These are phyloP conservation scores for Sinocyclocheilus rhinocerous DNA, from an alignment of 2,113 vertebrate genomes.

Conservation along the genomic window DNA sequence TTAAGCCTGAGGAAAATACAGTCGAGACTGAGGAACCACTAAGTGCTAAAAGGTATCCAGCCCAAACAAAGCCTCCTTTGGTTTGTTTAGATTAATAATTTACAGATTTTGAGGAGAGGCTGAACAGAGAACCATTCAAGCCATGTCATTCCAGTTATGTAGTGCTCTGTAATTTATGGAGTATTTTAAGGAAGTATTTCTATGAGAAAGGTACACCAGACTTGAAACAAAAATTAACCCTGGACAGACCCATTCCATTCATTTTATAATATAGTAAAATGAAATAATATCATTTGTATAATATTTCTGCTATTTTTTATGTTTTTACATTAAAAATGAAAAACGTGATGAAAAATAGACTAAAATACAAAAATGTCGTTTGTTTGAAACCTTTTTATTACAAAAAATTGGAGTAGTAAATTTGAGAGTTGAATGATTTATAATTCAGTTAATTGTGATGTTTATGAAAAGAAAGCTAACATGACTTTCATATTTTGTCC, in stretches of 20 bases:
- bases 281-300: too few relatives aligned
- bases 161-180: neutral
- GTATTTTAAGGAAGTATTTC: neutral
- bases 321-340: too few relatives aligned
- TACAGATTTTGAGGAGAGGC: neutral
- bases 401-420: too few relatives aligned
- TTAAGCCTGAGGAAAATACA: slow-evolving; percentile 88
- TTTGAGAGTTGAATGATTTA: neutral
- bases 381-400: too few relatives aligned
- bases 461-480: neutral
- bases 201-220: neutral
- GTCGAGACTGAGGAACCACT: slow-evolving; percentile 93
- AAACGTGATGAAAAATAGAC: too few relatives aligned
- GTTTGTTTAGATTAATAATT: neutral
- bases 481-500: neutral
- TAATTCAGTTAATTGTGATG: neutral
- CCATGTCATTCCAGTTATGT: neutral
- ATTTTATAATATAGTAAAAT: too few relatives aligned
- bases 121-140: neutral
- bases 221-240: neutral
- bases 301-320: too few relatives aligned
- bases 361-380: too few relatives aligned
- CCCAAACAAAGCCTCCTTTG: neutral
- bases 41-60: slow-evolving; percentile 88
- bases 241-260: neutral